Evolutionary conservation across 2,888 invertebrate genomes (phyloP), one percentile per base, ranked within the genome.

Genomic region (Boloria selene): DNA sequence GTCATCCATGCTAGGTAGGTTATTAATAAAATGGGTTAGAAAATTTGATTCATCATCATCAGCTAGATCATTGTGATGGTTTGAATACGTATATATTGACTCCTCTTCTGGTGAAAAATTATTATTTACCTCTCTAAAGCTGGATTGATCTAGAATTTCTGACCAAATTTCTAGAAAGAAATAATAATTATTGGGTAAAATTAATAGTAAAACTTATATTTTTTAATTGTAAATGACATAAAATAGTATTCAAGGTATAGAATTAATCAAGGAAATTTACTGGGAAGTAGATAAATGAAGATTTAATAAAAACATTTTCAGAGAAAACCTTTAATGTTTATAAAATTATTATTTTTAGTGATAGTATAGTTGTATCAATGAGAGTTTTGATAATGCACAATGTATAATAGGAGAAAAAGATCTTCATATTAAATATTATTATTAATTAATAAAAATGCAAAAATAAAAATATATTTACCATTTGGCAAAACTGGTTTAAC

Each of bases 401-500:
- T 31, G 31, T 31, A 2, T 31, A 10, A 31, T 10, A 38, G 10
- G 7, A 38, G 1, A 38, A 38, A 38, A 47, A 13, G 47, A 14
- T 22, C 22, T 22, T 22, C 22, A 22, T 22, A 2, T 3, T 3
- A 22, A 22, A 22, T n/a, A 47, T 14, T 47, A 47, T 16, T n/a
- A 47, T 47, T 47, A 22, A 22, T 22, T 22, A 22, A 22, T 22
- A 22, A 22, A 22, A 22, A 22, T 22, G 22, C 22, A 22, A 22
- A 22, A 22, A 22, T 22, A 22, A 26, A 52, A 52, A n/a, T 31
- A n/a, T 14, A 75, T 74, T 78, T 77, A 92, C 91, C 94, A 80
- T 93, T 93, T 14, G 93, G 85, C 22, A 93, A 82, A 0, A 95
- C 94, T 4, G 97, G 96, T 81, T 94, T 95, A 0, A 97, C 96